A percentile compares a stretch with the other conserved stretches of the same genome.
phyloP scores from a whole-genome alignment of 1,140 invertebrate species.

The Aleiodes sp. region DNA sequence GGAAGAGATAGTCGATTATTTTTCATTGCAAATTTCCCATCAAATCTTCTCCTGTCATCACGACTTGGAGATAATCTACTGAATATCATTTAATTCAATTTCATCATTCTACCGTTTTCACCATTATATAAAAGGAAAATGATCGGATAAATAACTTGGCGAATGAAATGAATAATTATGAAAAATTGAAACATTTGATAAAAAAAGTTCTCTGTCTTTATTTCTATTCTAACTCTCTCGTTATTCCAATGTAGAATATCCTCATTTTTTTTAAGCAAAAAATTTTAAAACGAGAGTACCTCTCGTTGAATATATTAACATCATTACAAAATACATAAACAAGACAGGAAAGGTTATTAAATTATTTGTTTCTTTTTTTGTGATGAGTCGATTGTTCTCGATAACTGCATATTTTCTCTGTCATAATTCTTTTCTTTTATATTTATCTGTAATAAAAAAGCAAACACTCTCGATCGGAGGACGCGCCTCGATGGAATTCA shows the following conservation, averaged over 20 bases:
- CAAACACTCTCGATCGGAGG: conserved; percentile 47
- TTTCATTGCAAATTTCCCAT: conserved; percentile 6
- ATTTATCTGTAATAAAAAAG: conserved; percentile 29
- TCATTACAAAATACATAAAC: not conserved
- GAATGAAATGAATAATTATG: not conserved
- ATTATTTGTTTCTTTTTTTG: not conserved
- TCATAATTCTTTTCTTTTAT: not conserved
- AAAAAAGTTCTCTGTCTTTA: not conserved
- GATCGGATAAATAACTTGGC: not conserved
- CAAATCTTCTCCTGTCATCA: not conserved
- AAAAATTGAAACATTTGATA: not conserved
- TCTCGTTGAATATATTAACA: not conserved
- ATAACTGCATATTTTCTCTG: not conserved
- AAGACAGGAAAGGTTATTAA: not conserved
- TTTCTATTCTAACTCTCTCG: no score
- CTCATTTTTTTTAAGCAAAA: not conserved
- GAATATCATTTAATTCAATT: not conserved
- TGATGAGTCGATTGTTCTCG: not conserved
- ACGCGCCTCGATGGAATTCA: conserved; percentile 52
- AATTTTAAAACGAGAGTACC: not conserved
- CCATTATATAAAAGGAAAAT: not conserved
- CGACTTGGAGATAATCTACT: not conserved
- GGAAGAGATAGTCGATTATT: not conserved
- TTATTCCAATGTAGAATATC: no score
- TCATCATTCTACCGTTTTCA: not conserved